Base-by-base conservation (phyloP, 2,797 vertebrate species). In the Falco rusticolus region DNA sequence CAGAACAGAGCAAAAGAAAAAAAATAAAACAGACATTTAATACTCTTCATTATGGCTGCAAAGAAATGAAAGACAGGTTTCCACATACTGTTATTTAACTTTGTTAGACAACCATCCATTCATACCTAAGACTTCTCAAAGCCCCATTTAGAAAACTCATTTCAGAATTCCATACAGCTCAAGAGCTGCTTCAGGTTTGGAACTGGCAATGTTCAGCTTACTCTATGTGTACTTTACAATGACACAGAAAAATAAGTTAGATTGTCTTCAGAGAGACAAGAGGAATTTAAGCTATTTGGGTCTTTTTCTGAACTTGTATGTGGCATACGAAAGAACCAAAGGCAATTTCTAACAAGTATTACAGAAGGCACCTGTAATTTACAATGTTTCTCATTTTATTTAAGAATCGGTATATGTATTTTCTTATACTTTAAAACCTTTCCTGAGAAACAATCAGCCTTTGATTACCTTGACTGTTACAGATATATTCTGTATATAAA, bases 151-250 rank as follows among this genome's bases (percentile, higher is more conserved):
- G 64, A 78, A 79, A 82, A 89, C 39, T 81, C 7, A 34, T 66
- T 87, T 87, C 61, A 92, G 47, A 91, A 80, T 31, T 69, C 51
- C 18, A n/a, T 2, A 3, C 51, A 78, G 66, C 56, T 60, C 33
- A 72, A 84, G 33, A 74, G 48, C 25, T 45, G 39, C 54, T 76
- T 8, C 14, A 17, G 69, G 54, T 57, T 37, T 33, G 5, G 64
- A 87, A 72, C 0, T 26, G 17, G 54, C 37, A 43, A 31, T 6
- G 8, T 57, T 83, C 10, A 3, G 18, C 10, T 66, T 1, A 0
- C 48, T 71, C 11, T 34, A 21, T 24, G 50, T 24, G 43, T 8
- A 25, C 13, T 63, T 82, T 4, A 31, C 12, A 6, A 0, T 24
- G 12, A 54, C 81, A 69, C 8, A 63, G 39, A 29, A 93, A 91